Evolutionary conservation across 1,140 invertebrate genomes (phyloP).

Genomic region (Sitobion miscanthi): DNA sequence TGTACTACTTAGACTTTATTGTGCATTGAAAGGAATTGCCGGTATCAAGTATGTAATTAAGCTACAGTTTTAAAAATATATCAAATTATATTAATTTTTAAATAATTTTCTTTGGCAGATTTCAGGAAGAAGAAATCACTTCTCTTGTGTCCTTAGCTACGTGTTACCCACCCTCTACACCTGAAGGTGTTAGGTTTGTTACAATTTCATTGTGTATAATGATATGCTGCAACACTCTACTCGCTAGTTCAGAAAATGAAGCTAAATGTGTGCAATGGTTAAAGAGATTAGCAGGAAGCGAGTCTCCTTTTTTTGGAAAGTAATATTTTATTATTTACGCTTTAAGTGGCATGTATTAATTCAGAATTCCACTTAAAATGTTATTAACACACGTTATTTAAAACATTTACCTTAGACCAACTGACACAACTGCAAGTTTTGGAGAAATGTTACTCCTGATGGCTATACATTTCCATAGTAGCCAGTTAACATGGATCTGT

Average conservation of each 20-base stretch:
- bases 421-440: constrained; percentile 82
- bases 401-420: constrained; percentile 66
- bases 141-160: constrained; percentile 85
- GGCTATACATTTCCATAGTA: constrained; percentile 96
- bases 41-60: constrained; percentile 77
- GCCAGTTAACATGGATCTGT: constrained; percentile 88
- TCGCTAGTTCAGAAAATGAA: constrained; percentile 79
- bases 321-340: constrained; percentile 25
- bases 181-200: constrained; percentile 90
- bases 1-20: constrained; percentile 83
- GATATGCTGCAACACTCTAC: constrained; percentile 89
- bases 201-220: constrained; percentile 93
- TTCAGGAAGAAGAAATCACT: constrained; percentile 91
- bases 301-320: constrained; percentile 57
- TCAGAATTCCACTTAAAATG: neutral
- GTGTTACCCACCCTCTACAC: constrained; percentile 85
- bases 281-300: constrained; percentile 73
- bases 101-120: constrained; percentile 66
- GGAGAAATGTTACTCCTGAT: constrained; percentile 96
- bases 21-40: constrained; percentile 89
- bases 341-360: neutral
- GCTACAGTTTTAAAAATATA: neutral
- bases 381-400: neutral
- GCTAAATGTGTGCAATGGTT: constrained; percentile 93
- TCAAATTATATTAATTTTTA: constrained; percentile 34